Evolutionary conservation across 92 coral and sea anemone species (phyloP).

Genomic region (Meandrina meandrites): DNA sequence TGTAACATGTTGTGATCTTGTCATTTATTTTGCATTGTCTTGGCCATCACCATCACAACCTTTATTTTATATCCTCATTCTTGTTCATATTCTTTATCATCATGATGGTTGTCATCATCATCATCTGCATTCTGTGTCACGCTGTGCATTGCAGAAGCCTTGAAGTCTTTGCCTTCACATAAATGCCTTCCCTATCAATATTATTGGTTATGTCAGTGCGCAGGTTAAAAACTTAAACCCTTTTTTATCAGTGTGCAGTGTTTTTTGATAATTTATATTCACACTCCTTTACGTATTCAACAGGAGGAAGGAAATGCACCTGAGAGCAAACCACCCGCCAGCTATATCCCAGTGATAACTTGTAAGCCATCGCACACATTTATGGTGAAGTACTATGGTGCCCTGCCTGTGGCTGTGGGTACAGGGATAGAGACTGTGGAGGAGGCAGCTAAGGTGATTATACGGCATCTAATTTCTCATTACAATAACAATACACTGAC

Average conservation of each 20-base stretch:
- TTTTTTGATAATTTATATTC: too few species aligned
- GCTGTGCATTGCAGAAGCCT: neutral
- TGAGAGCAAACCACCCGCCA: slow-evolving; percentile 43
- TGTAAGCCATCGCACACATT: slow-evolving; percentile 76
- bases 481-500: neutral
- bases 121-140: neutral
- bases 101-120: neutral
- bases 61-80: neutral
- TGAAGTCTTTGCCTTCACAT: neutral
- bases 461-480: neutral
- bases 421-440: slow-evolving; percentile 94
- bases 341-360: slow-evolving; percentile 38
- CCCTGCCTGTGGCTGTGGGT: slow-evolving; percentile 96
- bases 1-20: too few species aligned
- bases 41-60: neutral
- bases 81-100: neutral
- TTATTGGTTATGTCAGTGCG: too few species aligned
- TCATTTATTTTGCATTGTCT: too few species aligned
- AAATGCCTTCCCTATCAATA: too few species aligned
- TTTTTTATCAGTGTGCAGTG: neutral
- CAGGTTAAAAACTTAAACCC: too few species aligned
- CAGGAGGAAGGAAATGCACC: slow-evolving; percentile 54
- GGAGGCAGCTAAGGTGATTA: slow-evolving; percentile 93
- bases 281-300: neutral
- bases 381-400: slow-evolving; percentile 97